These are phyloP conservation scores for Fissipunctia ypsillon DNA, from an alignment of 2,888 invertebrate genomes.

Conservation along the genomic window DNA sequence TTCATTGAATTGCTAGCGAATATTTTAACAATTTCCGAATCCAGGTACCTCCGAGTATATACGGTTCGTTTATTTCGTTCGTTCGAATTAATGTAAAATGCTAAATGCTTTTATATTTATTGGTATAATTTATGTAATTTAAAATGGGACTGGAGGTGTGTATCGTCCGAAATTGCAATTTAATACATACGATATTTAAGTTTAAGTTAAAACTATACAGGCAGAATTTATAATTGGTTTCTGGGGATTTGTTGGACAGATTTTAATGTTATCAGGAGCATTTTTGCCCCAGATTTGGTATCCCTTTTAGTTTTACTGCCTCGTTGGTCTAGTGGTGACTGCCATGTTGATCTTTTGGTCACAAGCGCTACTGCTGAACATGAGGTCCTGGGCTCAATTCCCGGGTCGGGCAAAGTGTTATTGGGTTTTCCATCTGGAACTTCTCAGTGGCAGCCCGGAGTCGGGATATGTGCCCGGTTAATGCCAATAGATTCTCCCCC, in stretches of 20 bases:
- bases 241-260: background rate
- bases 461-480: too few species aligned
- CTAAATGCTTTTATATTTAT: constrained; percentile 56
- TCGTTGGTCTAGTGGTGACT: too few species aligned
- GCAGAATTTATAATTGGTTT: background rate
- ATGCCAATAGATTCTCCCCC: too few species aligned
- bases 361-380: too few species aligned
- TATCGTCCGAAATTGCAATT: constrained; percentile 30
- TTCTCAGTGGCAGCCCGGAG: too few species aligned
- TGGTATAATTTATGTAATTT: constrained; percentile 56
- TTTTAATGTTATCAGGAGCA: background rate
- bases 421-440: too few species aligned
- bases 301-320: too few species aligned
- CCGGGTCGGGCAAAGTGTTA: too few species aligned
- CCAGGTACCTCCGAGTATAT: constrained; percentile 45
- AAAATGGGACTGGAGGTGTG: constrained; percentile 10
- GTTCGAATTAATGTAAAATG: constrained; percentile 60
- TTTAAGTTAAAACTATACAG: constrained; percentile 19
- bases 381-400: too few species aligned
- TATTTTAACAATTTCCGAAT: constrained; percentile 61
- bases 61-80: constrained; percentile 63
- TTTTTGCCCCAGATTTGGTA: background rate
- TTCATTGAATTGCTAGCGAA: constrained; percentile 52
- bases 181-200: constrained; percentile 29
- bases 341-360: too few species aligned